phyloP scores from a whole-genome alignment of 2,113 vertebrate genomes.

The Nipponia nippon region DNA sequence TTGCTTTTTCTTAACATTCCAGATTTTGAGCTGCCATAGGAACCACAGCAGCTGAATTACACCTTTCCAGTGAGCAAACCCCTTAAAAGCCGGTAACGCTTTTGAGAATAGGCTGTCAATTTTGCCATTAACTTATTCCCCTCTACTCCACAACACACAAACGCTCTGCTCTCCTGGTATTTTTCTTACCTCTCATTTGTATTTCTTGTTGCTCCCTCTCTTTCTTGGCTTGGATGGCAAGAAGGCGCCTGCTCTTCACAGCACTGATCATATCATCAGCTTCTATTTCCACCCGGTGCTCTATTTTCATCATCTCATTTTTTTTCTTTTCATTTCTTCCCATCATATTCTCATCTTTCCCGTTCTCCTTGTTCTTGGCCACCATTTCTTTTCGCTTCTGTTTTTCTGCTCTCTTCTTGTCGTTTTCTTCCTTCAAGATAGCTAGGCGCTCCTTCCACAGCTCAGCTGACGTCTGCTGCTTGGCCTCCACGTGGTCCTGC shows the following conservation, averaged over 20 bases:
- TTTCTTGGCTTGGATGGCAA: slow-evolving; percentile 91
- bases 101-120: background rate
- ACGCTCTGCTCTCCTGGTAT: background rate
- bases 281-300: slow-evolving; percentile 64
- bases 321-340: slow-evolving; percentile 82
- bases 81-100: background rate
- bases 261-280: slow-evolving; percentile 92
- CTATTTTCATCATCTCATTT: slow-evolving; percentile 61
- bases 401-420: slow-evolving; percentile 90
- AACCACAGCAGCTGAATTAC: background rate
- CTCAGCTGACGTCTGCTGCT: slow-evolving; percentile 87
- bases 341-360: slow-evolving; percentile 67
- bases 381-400: slow-evolving; percentile 89
- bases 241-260: slow-evolving; percentile 90
- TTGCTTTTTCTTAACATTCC: background rate
- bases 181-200: slow-evolving; percentile 85
- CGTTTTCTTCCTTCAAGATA: slow-evolving; percentile 90
- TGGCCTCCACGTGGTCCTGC: slow-evolving; percentile 91
- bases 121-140: background rate
- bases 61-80: background rate
- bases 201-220: slow-evolving; percentile 90
- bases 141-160: background rate
- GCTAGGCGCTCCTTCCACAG: slow-evolving; percentile 95
- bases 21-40: background rate
- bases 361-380: slow-evolving; percentile 77